phyloP scores from a whole-genome alignment of 2,113 vertebrate genomes.

The Accipiter cooperii region DNA sequence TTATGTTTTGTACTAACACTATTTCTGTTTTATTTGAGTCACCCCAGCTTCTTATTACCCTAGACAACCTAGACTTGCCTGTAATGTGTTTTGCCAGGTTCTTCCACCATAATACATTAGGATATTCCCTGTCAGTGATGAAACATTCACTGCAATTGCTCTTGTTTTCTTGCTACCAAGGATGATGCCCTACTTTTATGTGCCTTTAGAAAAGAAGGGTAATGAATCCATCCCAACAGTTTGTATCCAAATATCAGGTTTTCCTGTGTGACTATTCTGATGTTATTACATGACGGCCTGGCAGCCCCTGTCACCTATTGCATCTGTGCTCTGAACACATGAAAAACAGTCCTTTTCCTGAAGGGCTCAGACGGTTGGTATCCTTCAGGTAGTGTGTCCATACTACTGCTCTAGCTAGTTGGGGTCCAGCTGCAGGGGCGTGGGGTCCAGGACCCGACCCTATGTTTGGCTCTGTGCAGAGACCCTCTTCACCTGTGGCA shows the following conservation, averaged over 20 bases:
- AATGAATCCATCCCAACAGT: neutral
- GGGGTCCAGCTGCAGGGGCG: neutral
- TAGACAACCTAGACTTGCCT: neutral
- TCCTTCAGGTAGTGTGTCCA: neutral
- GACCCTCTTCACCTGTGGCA: neutral
- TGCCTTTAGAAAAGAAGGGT: neutral
- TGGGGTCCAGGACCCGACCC: accelerated
- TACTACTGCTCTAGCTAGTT: neutral
- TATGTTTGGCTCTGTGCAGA: neutral
- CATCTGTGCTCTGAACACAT: neutral
- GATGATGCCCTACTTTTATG: neutral
- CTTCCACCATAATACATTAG: neutral
- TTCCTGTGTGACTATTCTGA: neutral
- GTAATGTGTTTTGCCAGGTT: neutral
- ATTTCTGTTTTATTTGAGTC: neutral
- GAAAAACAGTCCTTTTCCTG: neutral
- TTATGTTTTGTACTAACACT: neutral
- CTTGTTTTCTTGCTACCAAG: neutral
- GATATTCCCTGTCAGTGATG: neutral
- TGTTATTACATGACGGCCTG: neutral
- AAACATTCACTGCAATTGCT: neutral
- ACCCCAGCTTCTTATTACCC: neutral
- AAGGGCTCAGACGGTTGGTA: neutral
- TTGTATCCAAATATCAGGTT: neutral
- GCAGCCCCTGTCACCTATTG: neutral